These are phyloP conservation scores for Amphipyra tragopoginis DNA, from an alignment of 2,888 invertebrate genomes.

Conservation along the genomic window DNA sequence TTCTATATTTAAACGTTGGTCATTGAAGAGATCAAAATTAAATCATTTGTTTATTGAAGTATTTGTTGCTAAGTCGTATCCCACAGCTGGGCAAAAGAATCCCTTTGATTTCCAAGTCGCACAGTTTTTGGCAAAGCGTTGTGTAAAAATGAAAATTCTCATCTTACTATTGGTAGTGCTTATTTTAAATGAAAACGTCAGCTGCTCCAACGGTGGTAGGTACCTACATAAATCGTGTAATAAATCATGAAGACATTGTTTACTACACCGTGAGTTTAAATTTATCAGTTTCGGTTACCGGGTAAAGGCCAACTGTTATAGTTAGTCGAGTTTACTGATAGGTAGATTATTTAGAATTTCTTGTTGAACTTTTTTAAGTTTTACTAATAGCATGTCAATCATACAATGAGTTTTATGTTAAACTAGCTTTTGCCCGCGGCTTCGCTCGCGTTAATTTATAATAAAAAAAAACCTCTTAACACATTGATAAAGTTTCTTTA, in stretches of 20 bases:
- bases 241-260: slow-evolving; percentile 2
- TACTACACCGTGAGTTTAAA: slow-evolving; percentile 1
- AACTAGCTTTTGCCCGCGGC: too few species aligned
- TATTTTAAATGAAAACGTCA: slow-evolving; percentile 21
- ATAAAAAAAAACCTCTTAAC: too few species aligned
- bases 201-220: slow-evolving; percentile 27
- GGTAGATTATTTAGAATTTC: too few species aligned
- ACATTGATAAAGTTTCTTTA: too few species aligned
- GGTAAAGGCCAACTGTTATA: neutral
- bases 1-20: slow-evolving; percentile 10
- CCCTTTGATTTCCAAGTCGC: neutral
- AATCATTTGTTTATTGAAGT: neutral
- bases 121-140: neutral
- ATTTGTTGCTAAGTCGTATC: neutral
- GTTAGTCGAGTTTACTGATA: too few species aligned
- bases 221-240: neutral
- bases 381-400: too few species aligned
- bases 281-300: neutral
- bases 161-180: slow-evolving; percentile 12
- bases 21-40: neutral
- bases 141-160: slow-evolving; percentile 35
- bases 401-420: too few species aligned
- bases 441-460: too few species aligned
- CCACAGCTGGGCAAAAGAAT: too few species aligned
- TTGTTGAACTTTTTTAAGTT: too few species aligned